Evolutionary conservation across 2,797 vertebrate species (phyloP).

Genomic region (Peromyscus melanophrys): DNA sequence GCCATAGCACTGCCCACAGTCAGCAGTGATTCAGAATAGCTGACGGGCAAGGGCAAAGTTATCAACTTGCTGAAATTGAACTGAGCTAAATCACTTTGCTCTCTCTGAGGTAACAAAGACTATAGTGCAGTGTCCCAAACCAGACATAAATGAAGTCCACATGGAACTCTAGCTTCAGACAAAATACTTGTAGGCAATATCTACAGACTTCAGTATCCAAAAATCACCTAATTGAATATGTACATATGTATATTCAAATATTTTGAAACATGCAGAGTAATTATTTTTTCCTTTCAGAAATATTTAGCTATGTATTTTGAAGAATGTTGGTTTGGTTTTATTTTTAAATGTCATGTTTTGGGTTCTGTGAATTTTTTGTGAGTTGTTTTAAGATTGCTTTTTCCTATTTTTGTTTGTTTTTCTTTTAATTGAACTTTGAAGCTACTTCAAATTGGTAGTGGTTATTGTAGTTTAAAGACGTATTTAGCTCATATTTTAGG

Average conservation of each 20-base stretch:
- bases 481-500: neutral
- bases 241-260: neutral
- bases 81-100: constrained; percentile 71
- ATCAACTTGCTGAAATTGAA: constrained; percentile 77
- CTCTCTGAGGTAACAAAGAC: constrained; percentile 22
- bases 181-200: neutral
- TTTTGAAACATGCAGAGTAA: neutral
- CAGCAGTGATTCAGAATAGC: constrained; percentile 72
- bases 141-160: constrained; percentile 1
- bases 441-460: neutral
- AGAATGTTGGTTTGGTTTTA: neutral
- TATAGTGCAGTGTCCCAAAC: constrained; percentile 2
- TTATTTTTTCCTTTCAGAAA: neutral
- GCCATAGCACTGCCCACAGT: constrained; percentile 61
- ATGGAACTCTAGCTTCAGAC: neutral
- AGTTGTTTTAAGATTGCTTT: neutral
- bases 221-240: neutral
- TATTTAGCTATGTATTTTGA: neutral
- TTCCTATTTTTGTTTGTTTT: neutral
- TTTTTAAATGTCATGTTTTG: neutral
- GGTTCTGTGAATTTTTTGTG: neutral
- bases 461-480: neutral
- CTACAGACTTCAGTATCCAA: neutral
- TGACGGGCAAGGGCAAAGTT: constrained; percentile 60
- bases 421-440: neutral